Percentiles rank a stretch among this genome's conserved stretches.
Evolutionary conservation across 1,140 invertebrate genomes (phyloP).

Genomic region (Lerema accius): DNA sequence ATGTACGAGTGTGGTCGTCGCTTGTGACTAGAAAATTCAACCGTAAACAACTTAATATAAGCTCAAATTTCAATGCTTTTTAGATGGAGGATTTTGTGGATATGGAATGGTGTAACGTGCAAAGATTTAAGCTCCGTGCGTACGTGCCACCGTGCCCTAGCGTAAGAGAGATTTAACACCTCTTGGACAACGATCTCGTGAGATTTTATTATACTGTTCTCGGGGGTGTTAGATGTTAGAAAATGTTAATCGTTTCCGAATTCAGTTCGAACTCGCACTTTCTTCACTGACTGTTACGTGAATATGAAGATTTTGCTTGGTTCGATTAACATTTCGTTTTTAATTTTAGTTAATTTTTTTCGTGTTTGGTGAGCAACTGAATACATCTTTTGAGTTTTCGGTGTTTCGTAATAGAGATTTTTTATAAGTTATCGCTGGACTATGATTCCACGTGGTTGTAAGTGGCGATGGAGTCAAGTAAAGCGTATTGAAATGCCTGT

Average conservation of each 20-base stretch:
- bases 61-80: no score
- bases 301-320: constrained; percentile 33
- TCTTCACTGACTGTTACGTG: constrained; percentile 4
- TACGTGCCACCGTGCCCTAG: constrained; percentile 25
- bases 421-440: no score
- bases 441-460: no score
- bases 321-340: constrained; percentile 50
- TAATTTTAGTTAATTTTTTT: constrained; percentile 54
- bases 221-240: constrained; percentile 54
- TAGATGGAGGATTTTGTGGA: no score
- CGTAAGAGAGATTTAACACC: constrained; percentile 50
- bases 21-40: no score
- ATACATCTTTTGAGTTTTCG: constrained; percentile 6
- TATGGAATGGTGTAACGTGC: no score
- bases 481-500: no score
- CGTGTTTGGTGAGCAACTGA: constrained; percentile 41
- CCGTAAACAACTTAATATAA: no score
- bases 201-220: constrained; percentile 35
- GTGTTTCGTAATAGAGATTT: not conserved
- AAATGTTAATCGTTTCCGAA: constrained; percentile 44
- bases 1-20: no score
- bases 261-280: constrained; percentile 24
- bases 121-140: no score
- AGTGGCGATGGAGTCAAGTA: no score
- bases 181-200: constrained; percentile 46